Evolutionary conservation across 2,113 vertebrate species (phyloP).

Genomic region (Pandion haliaetus): DNA sequence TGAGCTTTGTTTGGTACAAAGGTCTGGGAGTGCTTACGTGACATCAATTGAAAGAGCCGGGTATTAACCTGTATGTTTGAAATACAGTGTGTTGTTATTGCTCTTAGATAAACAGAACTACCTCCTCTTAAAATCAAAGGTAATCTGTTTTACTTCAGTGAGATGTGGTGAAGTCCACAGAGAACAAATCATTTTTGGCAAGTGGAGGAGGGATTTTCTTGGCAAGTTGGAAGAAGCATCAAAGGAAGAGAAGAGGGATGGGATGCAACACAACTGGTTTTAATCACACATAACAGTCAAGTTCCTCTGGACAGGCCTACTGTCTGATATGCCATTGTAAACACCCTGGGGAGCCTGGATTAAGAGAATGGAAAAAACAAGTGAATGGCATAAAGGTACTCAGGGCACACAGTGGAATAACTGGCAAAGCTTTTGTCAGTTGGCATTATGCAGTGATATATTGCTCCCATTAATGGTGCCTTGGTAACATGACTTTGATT

Average conservation of each 20-base stretch:
- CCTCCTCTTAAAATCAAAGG: conserved; percentile 21
- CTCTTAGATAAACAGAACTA: conserved; percentile 25
- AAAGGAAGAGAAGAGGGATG: conserved; percentile 57
- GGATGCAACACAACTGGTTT: conserved; percentile 70
- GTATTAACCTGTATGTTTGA: neutral
- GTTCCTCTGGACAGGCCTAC: conserved; percentile 46
- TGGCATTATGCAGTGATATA: neutral
- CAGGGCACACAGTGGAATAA: neutral
- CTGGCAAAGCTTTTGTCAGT: neutral
- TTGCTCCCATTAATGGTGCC: neutral
- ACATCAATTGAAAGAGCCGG: neutral
- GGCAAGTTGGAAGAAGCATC: conserved; percentile 60
- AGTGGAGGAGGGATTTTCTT: conserved; percentile 57
- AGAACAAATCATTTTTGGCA: conserved; percentile 22
- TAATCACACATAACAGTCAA: conserved; percentile 62
- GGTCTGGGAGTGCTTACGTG: neutral
- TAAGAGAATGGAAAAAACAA: conserved; percentile 23
- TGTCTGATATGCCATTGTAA: neutral
- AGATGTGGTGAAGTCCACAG: neutral
- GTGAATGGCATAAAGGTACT: neutral
- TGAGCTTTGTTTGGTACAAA: neutral
- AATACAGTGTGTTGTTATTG: neutral
- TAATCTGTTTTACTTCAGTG: conserved; percentile 7
- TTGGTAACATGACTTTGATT: neutral
- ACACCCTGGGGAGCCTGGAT: neutral